Evolutionary conservation across 2,888 invertebrate species (phyloP).

Genomic region (Parthenolecanium corni): DNA sequence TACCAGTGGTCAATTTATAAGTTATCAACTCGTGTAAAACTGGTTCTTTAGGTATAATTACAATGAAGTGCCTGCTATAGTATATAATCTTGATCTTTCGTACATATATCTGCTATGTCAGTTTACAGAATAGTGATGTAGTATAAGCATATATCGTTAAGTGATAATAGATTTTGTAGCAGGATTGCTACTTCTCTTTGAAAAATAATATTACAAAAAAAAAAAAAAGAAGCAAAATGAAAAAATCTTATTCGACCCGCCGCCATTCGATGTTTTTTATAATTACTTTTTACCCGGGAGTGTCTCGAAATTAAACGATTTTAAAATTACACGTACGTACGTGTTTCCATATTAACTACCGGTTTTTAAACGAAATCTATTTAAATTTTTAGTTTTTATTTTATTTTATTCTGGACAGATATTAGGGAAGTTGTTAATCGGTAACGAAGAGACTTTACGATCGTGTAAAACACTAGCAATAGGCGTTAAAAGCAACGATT

Average conservation of each 20-base stretch:
- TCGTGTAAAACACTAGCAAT: too few relatives aligned
- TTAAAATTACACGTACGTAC: conserved; percentile 16
- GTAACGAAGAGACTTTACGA: not conserved
- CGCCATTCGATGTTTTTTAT: conserved; percentile 20
- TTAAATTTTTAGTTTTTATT: not conserved
- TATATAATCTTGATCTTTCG: conserved; percentile 7
- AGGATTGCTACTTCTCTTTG: not conserved
- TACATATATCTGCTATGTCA: conserved; percentile 14
- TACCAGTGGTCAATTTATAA: not conserved
- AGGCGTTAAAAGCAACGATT: too few relatives aligned
- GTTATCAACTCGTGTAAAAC: not conserved
- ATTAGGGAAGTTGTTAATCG: not conserved
- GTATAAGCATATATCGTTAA: conserved; percentile 19
- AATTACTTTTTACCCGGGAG: conserved; percentile 20
- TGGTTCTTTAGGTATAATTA: not conserved
- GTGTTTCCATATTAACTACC: conserved; percentile 21
- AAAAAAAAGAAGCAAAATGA: not conserved
- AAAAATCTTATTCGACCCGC: conserved; percentile 13
- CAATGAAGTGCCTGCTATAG: not conserved
- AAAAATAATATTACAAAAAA: not conserved
- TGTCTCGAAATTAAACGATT: conserved; percentile 24
- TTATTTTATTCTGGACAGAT: not conserved
- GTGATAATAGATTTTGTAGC: conserved; percentile 24
- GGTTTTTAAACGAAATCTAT: conserved; percentile 11
- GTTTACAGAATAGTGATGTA: conserved; percentile 7